phyloP scores from a whole-genome alignment of 2,113 vertebrate genomes.

The Sylvia atricapilla region DNA sequence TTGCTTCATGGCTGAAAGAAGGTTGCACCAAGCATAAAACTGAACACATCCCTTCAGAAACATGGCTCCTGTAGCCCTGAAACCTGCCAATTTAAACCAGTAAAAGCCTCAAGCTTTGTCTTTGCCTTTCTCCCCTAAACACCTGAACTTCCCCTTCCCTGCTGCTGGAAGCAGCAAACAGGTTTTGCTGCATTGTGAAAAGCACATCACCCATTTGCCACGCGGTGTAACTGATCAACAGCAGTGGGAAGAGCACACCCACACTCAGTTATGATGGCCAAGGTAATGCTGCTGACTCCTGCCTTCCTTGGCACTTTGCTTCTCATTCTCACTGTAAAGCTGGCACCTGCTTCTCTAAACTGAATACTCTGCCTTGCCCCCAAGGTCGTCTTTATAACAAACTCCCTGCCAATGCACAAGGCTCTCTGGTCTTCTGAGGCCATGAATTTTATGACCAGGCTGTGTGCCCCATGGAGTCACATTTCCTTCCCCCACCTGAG shows the following conservation, averaged over 20 bases:
- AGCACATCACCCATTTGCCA: not conserved
- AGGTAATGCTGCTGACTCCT: not conserved
- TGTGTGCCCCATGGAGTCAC: not conserved
- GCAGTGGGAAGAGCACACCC: not conserved
- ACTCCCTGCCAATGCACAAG: not conserved
- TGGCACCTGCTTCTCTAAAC: not conserved
- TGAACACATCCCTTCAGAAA: not conserved
- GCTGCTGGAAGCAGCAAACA: not conserved
- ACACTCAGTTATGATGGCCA: rapidly evolving
- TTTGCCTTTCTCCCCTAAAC: not conserved
- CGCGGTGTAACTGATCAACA: not conserved
- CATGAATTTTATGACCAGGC: not conserved
- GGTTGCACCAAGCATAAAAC: not conserved
- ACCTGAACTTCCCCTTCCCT: not conserved
- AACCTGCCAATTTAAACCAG: not conserved
- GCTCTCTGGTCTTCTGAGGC: not conserved
- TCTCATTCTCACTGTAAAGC: not conserved
- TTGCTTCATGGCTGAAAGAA: not conserved
- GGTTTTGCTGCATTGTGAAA: not conserved
- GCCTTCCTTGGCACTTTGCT: not conserved
- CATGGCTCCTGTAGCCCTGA: not conserved
- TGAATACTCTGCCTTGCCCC: not conserved
- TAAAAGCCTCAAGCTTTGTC: not conserved
- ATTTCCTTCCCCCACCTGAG: not conserved
- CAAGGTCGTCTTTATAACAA: not conserved